Base-by-base conservation (phyloP, 2,888 invertebrate genomes). In the Drosophila prolongata region DNA sequence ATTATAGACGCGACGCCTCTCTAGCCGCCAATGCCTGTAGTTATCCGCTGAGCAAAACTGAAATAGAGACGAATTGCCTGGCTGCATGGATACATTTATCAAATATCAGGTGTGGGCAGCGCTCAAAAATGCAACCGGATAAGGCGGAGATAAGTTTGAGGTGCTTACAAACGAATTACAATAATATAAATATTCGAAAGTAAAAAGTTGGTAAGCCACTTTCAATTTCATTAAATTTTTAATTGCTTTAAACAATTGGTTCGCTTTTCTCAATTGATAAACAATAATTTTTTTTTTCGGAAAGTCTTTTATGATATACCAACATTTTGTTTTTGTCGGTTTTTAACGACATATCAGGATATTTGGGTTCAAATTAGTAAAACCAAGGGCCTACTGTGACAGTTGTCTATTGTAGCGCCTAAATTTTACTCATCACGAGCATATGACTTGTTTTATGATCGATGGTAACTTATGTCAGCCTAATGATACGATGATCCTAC, bases 1-100 rank as follows among this genome's bases (percentile, higher is more conserved):
- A 81, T 76, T 72, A 76, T 85, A 85, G 76, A 42, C 38, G 46
- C 46, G 49, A n/a, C 46, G 53, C 50, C 60, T 34, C 38, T 66
- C 14, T 24, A 16, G 14, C 14, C 24, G 38, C 70, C 13, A 19
- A 38, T 24, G 34, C 58, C 44, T 68, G 52, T 62, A 59, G 54
- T 43, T 54, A 59, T 46, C 65, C 68, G 64, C 60, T 53, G 64
- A 53, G 70, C 56, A 53, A 79, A 59, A 49, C 56, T 54, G 50
- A 55, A 40, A 40, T 44, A 70, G 71, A 70, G 52, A 47, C 40
- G 43, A 27, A 9, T 49, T 14, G 35, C 27, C 38, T 16, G n/a
- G 14, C 43, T 47, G 30, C 35, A 47, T 8, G 37, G 47, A 30
- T 47, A 30, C 38, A 19, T 19, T 34, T 46, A 47, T 73, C 52